These are phyloP conservation scores for Acanthochromis polyacanthus DNA, from an alignment of 2,113 vertebrate species.

Conservation along the genomic window DNA sequence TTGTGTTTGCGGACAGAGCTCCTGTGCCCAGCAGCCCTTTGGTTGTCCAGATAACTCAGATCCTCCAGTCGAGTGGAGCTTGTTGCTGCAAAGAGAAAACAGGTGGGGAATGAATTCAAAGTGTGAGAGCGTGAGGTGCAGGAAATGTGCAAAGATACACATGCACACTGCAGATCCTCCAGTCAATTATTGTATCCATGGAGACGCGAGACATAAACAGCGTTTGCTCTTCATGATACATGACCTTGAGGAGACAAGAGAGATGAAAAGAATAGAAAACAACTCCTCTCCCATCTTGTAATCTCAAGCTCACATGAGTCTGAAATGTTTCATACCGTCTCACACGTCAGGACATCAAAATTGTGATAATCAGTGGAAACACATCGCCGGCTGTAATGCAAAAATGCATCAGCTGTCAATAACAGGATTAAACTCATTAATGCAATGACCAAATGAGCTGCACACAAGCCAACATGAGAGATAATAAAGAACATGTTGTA, in stretches of 20 bases:
- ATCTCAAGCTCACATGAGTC: constrained; percentile 24
- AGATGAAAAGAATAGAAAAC: constrained; percentile 16
- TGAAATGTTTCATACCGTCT: constrained; percentile 54
- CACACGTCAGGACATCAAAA: constrained; percentile 32
- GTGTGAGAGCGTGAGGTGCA: constrained; percentile 51
- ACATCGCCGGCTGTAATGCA: constrained; percentile 32
- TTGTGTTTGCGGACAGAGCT: constrained; percentile 92
- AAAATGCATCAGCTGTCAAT: constrained; percentile 38
- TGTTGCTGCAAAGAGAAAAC: constrained; percentile 85
- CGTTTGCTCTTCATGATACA: constrained; percentile 42
- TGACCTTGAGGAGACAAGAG: constrained; percentile 45
- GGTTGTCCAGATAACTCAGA: constrained; percentile 91
- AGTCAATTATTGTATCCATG: constrained; percentile 73
- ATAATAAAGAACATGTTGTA: constrained; percentile 33
- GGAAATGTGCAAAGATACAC: constrained; percentile 45
- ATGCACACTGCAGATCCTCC: constrained; percentile 48
- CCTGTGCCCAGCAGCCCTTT: constrained; percentile 88
- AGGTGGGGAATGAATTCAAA: constrained; percentile 14
- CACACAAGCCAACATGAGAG: constrained; percentile 18
- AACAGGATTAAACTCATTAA: constrained; percentile 8
- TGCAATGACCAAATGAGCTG: constrained; percentile 20
- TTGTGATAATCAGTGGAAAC: constrained; percentile 38
- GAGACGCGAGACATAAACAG: constrained; percentile 65
- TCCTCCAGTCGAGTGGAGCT: constrained; percentile 98
- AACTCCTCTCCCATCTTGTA: constrained; percentile 18